These are phyloP conservation scores for Porites rus DNA, from an alignment of 92 coral and sea anemone species.

Conservation along the genomic window DNA sequence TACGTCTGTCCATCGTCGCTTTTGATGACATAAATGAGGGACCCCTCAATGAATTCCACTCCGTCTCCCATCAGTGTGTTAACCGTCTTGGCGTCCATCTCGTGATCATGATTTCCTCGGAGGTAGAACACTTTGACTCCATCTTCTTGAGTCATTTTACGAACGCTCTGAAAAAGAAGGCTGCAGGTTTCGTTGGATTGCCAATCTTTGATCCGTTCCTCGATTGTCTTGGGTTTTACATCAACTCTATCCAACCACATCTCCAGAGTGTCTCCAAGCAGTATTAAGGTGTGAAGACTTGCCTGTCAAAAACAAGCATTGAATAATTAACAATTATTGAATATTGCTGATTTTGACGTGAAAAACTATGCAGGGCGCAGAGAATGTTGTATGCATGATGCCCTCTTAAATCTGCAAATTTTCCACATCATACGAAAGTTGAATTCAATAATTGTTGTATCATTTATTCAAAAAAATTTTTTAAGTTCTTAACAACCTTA, in stretches of 20 bases:
- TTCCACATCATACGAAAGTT: too few relatives aligned
- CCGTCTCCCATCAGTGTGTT: conserved; percentile 17
- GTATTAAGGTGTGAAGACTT: conserved; percentile 27
- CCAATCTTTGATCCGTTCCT: conserved; percentile 36
- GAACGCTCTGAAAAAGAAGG: conserved; percentile 20
- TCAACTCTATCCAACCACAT: conserved; percentile 45
- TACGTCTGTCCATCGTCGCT: conserved; percentile 46
- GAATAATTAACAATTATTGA: not conserved
- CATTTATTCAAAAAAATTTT: too few relatives aligned
- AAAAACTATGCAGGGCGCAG: too few relatives aligned
- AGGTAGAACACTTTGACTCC: conserved; percentile 52
- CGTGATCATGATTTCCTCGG: conserved; percentile 57
- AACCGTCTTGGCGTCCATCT: conserved; percentile 12
- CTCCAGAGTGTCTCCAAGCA: conserved; percentile 45
- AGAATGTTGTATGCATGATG: too few relatives aligned
- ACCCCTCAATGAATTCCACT: conserved; percentile 46
- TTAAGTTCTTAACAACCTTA: too few relatives aligned
- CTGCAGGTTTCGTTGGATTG: conserved; percentile 11
- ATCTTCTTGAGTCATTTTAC: conserved; percentile 50
- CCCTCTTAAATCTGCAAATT: too few relatives aligned
- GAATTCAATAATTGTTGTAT: too few relatives aligned
- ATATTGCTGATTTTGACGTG: not conserved
- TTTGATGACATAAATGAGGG: conserved; percentile 47
- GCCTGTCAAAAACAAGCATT: not conserved
- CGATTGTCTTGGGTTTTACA: conserved; percentile 4